Conservation (phyloP, 2,113 vertebrate genomes). For the Dasypus novemcinctus region DNA sequence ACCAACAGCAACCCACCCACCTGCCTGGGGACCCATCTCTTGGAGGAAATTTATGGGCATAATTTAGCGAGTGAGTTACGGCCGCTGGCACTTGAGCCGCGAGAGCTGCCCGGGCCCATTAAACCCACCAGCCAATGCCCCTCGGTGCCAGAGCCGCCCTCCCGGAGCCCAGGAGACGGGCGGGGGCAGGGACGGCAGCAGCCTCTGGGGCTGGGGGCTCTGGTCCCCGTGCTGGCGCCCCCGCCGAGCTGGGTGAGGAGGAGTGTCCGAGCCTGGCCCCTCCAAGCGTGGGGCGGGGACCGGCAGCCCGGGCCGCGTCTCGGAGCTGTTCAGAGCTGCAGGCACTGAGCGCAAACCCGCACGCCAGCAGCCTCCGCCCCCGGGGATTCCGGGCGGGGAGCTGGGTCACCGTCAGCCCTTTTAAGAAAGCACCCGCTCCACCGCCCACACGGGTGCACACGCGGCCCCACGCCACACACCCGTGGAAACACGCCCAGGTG, state of each 20-base stretch:
- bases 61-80: slow-evolving; percentile 82
- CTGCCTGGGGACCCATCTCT: slow-evolving; percentile 68
- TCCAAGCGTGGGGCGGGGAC: accelerated
- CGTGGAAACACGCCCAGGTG: neutral
- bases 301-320: accelerated
- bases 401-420: accelerated
- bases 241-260: neutral
- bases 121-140: slow-evolving; percentile 76
- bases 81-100: slow-evolving; percentile 74
- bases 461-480: neutral
- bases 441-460: neutral
- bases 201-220: neutral
- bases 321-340: neutral
- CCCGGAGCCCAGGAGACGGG: slow-evolving; percentile 68
- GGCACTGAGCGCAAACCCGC: accelerated
- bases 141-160: slow-evolving; percentile 62
- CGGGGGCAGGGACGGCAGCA: neutral
- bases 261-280: accelerated
- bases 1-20: slow-evolving; percentile 67
- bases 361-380: accelerated
- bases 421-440: neutral
- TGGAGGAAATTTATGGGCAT: slow-evolving; percentile 80
- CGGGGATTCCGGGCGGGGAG: accelerated
- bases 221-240: no score
- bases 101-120: slow-evolving; percentile 77